Base-by-base conservation (phyloP, 2,113 vertebrate species). In the Stegastes partitus region DNA sequence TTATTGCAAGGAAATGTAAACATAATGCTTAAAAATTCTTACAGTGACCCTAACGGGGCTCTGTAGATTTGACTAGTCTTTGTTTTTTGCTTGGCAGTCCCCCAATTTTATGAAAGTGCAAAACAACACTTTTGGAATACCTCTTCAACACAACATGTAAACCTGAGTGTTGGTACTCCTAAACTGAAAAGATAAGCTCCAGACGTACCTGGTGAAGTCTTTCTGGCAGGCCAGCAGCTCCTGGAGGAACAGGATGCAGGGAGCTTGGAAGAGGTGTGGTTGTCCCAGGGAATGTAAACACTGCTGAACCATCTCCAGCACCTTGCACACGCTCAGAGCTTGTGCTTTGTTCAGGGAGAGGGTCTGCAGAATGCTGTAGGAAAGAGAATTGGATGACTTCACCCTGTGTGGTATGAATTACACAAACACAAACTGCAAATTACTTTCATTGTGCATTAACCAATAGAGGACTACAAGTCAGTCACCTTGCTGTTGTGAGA, bases 221-320 rank as follows among this genome's bases (percentile, higher is more conserved):
- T 97, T 99, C 93, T 99, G 98, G 80, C 97, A 99, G 26, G 96
- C 94, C 26, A 99, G 94, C 70, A 99, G 95, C 77, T 99, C 98
- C 74, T 99, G 91, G 0, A 99, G 94, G 63, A 99, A 99, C 74
- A 99, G 95, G 4, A 98, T 95, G 85, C 95, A 98, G 0, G 97
- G 94, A 0, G 97, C 95, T 63, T 97, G 96, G 86, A 99, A 99
- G 82, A 98, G 96, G 86, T 99, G 97, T 0, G 98, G 98, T 71
- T 94, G 96, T 8, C 98, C 96, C 14, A 99, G 94, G 0, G 95
- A 95, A 1, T 81, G 90, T 5, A 97, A 90, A 92, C 97, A 98
- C 74, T 92, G 94, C 66, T 93, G 96, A 50, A 97, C 93, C 69
- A 94, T 95, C 89, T 92, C 95, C 67, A 99, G 95, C 67, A 96